These are phyloP conservation scores for Macrobrachium nipponense DNA, from an alignment of 1,140 invertebrate genomes.

Conservation along the genomic window DNA sequence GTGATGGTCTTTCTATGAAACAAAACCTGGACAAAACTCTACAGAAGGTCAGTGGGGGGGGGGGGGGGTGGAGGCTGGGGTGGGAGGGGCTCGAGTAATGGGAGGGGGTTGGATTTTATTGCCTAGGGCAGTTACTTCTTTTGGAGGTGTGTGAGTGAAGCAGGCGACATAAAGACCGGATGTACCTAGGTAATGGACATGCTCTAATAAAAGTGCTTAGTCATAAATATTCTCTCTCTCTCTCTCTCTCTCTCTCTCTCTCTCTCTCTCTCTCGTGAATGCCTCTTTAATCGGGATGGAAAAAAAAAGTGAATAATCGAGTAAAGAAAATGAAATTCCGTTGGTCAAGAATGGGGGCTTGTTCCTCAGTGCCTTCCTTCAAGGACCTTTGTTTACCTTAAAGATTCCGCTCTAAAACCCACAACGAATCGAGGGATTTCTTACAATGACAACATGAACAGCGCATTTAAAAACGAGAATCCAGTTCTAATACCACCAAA, in stretches of 20 bases:
- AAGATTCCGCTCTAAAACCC: too few species aligned
- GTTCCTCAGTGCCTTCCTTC: too few species aligned
- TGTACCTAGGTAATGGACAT: constrained; percentile 13
- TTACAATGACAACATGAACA: too few species aligned
- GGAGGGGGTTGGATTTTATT: background rate
- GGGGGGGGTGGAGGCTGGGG: background rate
- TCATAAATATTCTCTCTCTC: background rate
- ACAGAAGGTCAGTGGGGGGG: too few species aligned
- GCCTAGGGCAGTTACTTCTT: background rate
- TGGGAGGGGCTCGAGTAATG: background rate
- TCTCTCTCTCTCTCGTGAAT: background rate
- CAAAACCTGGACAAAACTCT: too few species aligned
- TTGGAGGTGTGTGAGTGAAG: background rate
- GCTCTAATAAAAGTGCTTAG: constrained; percentile 15
- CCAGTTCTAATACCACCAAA: background rate
- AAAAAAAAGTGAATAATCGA: too few species aligned
- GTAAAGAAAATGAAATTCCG: too few species aligned
- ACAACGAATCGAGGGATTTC: too few species aligned
- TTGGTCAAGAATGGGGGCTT: too few species aligned
- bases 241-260: background rate
- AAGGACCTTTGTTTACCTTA: too few species aligned
- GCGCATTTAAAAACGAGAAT: background rate
- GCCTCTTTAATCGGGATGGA: background rate
- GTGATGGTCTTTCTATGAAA: too few species aligned
- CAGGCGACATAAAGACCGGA: background rate